Base-by-base conservation (phyloP, 2,113 vertebrate genomes). In the Furnarius figulus region DNA sequence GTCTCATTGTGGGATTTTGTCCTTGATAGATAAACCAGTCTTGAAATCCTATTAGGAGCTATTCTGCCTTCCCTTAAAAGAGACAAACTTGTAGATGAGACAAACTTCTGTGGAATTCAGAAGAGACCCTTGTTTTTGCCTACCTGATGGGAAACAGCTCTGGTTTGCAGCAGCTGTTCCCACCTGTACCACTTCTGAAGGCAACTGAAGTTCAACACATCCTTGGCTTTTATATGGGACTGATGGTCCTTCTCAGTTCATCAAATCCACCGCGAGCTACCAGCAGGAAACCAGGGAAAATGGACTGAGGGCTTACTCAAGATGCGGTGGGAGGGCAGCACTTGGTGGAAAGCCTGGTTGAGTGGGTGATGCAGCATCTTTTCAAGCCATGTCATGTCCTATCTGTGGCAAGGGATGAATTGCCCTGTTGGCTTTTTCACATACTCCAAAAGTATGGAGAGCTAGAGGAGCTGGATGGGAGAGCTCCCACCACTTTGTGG, bases 31-130 rank as follows among this genome's bases (percentile, higher is more conserved):
- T 88, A 96, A 96, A 93, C 55, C 0, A 0, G 5, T 59, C 42
- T 75, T 93, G 75, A 88, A 91, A 94, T 94, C 96, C 87, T 94
- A 52, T 95, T 89, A 95, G 78, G 85, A 81, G 75, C 63, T 74
- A 25, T 94, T 96, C 76, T 40, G 44, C 44, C 37, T 92, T 23
- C 40, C n/a, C 20, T 72, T 82, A 56, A 96, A 77, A 67, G 13
- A 59, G 62, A 33, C 18, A 50, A 79, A 84, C n/a, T 78, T 7
- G 1, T n/a, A 39, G 66, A 87, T 61, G 74, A 85, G 72, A 56
- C 55, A 39, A 87, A 82, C 71, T 85, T 62, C 52, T 63, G 37
- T 52, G 44, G 33, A 75, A 72, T 4, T 31, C 0, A 0, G 47
- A 58, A 67, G 61, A 67, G 53, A 62, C 58, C 42, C 49, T 82